Evolutionary conservation across 2,888 invertebrate species (phyloP).

Genomic region (Mythimna pallens): DNA sequence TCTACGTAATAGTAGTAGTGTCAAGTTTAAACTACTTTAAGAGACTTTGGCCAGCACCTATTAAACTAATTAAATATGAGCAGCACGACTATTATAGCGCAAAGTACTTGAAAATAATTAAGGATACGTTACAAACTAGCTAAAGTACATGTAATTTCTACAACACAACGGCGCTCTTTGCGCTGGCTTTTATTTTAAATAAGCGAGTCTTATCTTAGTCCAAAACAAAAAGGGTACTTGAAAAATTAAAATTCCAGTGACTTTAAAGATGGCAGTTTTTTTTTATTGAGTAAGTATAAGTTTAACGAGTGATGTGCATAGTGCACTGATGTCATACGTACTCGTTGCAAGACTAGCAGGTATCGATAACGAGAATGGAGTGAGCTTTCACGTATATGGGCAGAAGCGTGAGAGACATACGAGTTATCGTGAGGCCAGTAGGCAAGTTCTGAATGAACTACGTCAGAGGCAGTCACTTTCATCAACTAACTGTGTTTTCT

Average conservation of each 20-base stretch:
- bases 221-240: not conserved
- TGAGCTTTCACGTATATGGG: not conserved
- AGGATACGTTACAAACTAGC: conserved; percentile 11
- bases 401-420: not conserved
- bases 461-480: not conserved
- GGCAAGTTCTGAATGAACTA: not conserved
- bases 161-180: conserved; percentile 23
- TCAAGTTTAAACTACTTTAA: not conserved
- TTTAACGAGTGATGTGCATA: not conserved
- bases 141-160: conserved; percentile 4
- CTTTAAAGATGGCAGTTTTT: too few relatives aligned
- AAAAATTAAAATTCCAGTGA: not conserved
- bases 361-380: not conserved
- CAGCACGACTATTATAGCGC: not conserved
- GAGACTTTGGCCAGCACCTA: not conserved
- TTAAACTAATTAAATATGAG: conserved; percentile 4
- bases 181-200: conserved; percentile 43
- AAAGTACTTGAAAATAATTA: conserved; percentile 3
- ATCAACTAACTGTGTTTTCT: not conserved
- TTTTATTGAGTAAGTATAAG: not conserved
- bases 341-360: not conserved
- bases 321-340: too few relatives aligned
- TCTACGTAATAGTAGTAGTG: not conserved
- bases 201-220: not conserved
- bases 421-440: not conserved